phyloP scores from a whole-genome alignment of 2,797 vertebrate species.

The Intellagama lesueurii region DNA sequence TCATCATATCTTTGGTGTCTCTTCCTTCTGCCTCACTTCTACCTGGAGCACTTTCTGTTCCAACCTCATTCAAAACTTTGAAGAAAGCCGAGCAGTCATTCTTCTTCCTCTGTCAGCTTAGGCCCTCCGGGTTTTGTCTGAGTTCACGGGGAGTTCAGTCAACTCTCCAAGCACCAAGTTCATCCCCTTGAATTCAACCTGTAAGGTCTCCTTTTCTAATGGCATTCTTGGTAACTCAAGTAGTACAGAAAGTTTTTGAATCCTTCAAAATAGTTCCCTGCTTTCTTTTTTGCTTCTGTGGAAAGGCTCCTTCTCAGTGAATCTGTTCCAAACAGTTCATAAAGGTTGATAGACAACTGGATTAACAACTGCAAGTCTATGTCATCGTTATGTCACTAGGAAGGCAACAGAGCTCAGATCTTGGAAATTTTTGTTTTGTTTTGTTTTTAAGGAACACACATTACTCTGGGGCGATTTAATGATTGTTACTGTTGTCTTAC shows the following conservation, averaged over 20 bases:
- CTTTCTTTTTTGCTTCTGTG: neutral
- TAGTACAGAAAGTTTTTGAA: neutral
- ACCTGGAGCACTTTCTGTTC: conserved; percentile 2
- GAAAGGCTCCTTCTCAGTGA: neutral
- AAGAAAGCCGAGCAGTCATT: neutral
- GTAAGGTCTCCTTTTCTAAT: neutral
- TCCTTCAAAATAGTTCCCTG: conserved; percentile 3
- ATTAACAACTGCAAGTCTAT: neutral
- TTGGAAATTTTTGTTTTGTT: too few species aligned
- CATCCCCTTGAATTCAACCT: conserved; percentile 10
- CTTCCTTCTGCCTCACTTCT: conserved; percentile 3
- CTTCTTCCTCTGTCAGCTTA: neutral
- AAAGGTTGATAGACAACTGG: neutral
- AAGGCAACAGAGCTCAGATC: neutral
- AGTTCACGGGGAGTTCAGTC: conserved; percentile 35
- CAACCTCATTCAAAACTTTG: neutral
- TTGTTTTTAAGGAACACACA: too few species aligned
- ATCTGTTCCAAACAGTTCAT: neutral
- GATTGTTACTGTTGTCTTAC: too few species aligned
- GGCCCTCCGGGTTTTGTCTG: neutral
- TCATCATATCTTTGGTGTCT: neutral
- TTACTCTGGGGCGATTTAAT: too few species aligned
- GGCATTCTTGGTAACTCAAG: neutral
- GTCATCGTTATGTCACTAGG: neutral
- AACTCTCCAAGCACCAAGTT: neutral